Evolutionary conservation across 2,113 vertebrate genomes (phyloP), one percentile per base, ranked within the genome.

Genomic region (Merops nubicus): DNA sequence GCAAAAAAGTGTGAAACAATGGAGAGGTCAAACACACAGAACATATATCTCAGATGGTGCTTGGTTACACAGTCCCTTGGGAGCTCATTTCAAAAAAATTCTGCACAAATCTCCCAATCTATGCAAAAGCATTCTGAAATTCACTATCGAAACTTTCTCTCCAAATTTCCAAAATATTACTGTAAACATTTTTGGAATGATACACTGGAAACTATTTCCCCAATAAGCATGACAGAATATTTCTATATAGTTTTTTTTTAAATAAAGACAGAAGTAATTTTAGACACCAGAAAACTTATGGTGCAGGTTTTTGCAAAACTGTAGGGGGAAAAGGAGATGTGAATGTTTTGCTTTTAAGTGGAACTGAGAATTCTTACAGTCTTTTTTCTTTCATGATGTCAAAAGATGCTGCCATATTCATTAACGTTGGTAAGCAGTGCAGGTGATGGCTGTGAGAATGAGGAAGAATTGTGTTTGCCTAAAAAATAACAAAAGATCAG

Each of bases 381-480:
- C 99, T 98, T 96, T 99, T 99, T 94, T 99, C 99, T 97, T 99
- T 99, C 92, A 98, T 92, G 94, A 99, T 99, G 97, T 99, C 99
- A 90, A 99, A 99, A 42, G 99, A 99, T 62, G 99, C 99, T 20
- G 99, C 99, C 99, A 99, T 99, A 95, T 99, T 99, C 98, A 99
- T 99, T 92, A 99, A 98, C 36, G 99, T 99, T 79, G 99, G 99
- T 85, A 99, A 98, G 95, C 99, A 99, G 97, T 99, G 99, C 92
- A 99, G 98, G 97, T 99, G 99, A 98, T 99, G 99, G 95, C 99
- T 99, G 91, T 99, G 99, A 74, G 99, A 99, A 96, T 99, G 99
- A 94, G 99, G 99, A 96, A 99, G 99, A 94, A 99, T 99, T 97
- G 99, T 99, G 97, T 99, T 99, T 96, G 99, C 99, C 99, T 99